Base-by-base conservation (phyloP, 2,797 vertebrate genomes). In the Oryzias dopingdopingensis region DNA sequence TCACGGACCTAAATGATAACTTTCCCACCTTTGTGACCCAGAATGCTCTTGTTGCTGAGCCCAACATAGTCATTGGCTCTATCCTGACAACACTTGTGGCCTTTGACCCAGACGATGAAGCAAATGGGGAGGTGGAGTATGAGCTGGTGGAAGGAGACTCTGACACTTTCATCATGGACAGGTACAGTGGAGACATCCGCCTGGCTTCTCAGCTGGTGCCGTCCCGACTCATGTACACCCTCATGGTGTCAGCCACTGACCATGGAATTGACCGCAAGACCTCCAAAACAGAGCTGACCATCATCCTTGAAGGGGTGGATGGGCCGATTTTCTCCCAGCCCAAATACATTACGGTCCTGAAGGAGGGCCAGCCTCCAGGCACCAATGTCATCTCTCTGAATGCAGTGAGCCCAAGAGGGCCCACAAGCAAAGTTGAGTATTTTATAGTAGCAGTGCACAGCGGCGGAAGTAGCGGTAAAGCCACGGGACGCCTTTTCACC, bases 101-200 rank as follows among this genome's bases (percentile, higher is more conserved):
- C 18, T 92, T 93, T 0, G 97, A 99, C 85, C 96, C 96, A 0
- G 97, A 99, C 0, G 96, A 99, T 70, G 97, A 96, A 0, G 90
- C 92, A 0, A 99, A 99, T 0, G 97, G 96, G 0, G 96, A 98
- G 62, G 95, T 99, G 72, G 97, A 99, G 73, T 99, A 96, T 3
- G 97, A 98, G 80, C 92, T 99, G 0, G 58, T 97, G 54, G 94
- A 93, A 7, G 97, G 96, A 0, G 96, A 99, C 71, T 93, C 93
- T 0, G 93, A 96, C 71, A 96, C 94, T 2, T 99, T 99, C 75
- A 93, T 95, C 4, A 94, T 99, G 93, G 97, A 99, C 90, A 91
- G 96, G 18, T 98, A 97, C 60, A 99, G 95, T 0, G 97, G 97
- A 1, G 96, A 98, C 58, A 81, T 99, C 45, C 93, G 96, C 6